Evolutionary conservation across 2,113 vertebrate species (phyloP).

Genomic region (Agapornis roseicollis): DNA sequence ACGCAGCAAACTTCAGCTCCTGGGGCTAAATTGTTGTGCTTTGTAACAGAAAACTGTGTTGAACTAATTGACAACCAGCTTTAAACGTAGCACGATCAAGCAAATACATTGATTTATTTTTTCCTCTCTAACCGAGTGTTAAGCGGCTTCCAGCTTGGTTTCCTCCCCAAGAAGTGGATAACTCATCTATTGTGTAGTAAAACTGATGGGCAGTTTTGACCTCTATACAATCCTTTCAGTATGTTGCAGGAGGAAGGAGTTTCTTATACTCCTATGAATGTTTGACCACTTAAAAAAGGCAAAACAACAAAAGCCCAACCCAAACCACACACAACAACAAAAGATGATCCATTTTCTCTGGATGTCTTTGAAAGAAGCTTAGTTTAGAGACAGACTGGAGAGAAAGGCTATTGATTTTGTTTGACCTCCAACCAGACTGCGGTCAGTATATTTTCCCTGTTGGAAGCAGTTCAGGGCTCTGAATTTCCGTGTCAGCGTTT

Average conservation of each 20-base stretch:
- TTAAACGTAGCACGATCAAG: slow-evolving; percentile 51
- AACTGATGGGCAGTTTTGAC: slow-evolving; percentile 60
- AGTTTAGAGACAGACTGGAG: slow-evolving; percentile 55
- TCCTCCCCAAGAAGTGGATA: slow-evolving; percentile 38
- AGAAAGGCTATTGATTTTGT: slow-evolving; percentile 66
- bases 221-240: slow-evolving; percentile 39
- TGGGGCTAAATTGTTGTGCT: slow-evolving; percentile 31
- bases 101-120: slow-evolving; percentile 62
- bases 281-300: slow-evolving; percentile 39
- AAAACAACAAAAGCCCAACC: slow-evolving; percentile 49
- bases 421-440: slow-evolving; percentile 68
- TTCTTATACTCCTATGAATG: slow-evolving; percentile 21
- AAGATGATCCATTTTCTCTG: slow-evolving; percentile 47
- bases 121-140: not conserved
- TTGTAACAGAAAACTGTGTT: slow-evolving; percentile 35
- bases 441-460: slow-evolving; percentile 53
- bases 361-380: slow-evolving; percentile 55
- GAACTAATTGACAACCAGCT: slow-evolving; percentile 63
- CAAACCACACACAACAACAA: slow-evolving; percentile 36
- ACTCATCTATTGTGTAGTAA: slow-evolving; percentile 36
- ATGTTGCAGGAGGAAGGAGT: slow-evolving; percentile 10
- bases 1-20: slow-evolving; percentile 33
- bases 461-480: slow-evolving; percentile 49
- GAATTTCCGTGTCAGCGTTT: slow-evolving; percentile 40
- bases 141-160: slow-evolving; percentile 28